Conservation (phyloP, 2,888 invertebrate genomes). For the Acanthosepion lycidas region DNA sequence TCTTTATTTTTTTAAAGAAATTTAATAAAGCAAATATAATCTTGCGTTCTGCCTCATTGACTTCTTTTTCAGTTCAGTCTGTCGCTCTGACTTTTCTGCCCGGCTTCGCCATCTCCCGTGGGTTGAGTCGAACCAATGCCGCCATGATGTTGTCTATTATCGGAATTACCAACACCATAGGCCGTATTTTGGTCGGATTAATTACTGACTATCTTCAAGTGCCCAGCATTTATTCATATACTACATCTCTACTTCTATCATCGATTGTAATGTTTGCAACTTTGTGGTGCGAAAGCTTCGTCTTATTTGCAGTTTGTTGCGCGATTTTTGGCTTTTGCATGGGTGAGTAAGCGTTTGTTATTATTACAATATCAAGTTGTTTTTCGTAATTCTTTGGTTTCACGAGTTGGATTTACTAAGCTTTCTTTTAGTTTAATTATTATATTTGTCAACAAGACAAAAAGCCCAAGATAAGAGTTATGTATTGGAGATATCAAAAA, state of each 20-base stretch:
- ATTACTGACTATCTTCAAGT: constrained; percentile 62
- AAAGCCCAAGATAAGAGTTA: too few species aligned
- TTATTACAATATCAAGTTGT: too few species aligned
- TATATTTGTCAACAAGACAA: too few species aligned
- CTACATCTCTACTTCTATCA: constrained; percentile 61
- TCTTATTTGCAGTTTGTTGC: constrained; percentile 57
- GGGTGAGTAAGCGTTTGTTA: constrained; percentile 62
- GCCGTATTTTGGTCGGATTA: constrained; percentile 64
- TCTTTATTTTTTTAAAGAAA: not conserved
- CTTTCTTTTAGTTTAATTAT: too few species aligned
- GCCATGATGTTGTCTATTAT: constrained; percentile 70
- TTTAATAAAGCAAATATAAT: not conserved
- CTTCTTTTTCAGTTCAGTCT: constrained; percentile 62
- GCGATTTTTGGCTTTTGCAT: constrained; percentile 70
- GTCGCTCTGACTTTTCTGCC: constrained; percentile 67
- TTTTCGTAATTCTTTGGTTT: too few species aligned
- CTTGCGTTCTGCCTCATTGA: not conserved
- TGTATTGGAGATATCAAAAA: too few species aligned
- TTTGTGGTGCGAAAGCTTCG: constrained; percentile 63
- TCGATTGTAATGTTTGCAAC: constrained; percentile 60
- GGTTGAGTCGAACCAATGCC: constrained; percentile 59
- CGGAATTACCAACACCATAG: constrained; percentile 68
- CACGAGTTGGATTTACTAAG: too few species aligned
- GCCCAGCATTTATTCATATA: constrained; percentile 63
- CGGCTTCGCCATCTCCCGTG: constrained; percentile 64